Evolutionary conservation across 2,797 vertebrate genomes (phyloP).

Genomic region (Anguilla pacifica): DNA sequence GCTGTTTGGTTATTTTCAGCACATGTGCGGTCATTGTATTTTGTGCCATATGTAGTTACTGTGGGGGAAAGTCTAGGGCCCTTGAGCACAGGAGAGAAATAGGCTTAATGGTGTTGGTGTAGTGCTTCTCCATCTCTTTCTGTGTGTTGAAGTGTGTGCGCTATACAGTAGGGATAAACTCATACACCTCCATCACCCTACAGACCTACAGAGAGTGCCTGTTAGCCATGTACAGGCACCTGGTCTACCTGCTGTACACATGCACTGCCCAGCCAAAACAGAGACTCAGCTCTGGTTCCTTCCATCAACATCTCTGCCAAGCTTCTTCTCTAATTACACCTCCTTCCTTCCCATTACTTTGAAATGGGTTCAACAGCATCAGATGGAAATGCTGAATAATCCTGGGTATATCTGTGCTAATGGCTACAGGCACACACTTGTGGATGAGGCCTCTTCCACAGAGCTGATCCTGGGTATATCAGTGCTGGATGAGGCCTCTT

Average conservation of each 20-base stretch:
- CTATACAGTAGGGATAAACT: neutral
- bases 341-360: neutral
- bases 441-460: neutral
- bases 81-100: conserved; percentile 30
- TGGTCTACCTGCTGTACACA: neutral
- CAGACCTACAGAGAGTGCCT: neutral
- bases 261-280: neutral
- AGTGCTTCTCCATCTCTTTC: conserved; percentile 50
- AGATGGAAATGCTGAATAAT: neutral
- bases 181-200: neutral
- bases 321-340: neutral
- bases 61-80: neutral
- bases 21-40: conserved; percentile 33
- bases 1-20: conserved; percentile 35
- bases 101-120: conserved; percentile 51
- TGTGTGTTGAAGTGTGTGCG: neutral
- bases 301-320: too few relatives aligned
- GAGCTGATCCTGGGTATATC: neutral
- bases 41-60: conserved; percentile 22
- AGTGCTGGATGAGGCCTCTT: neutral
- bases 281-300: neutral
- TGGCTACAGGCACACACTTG: neutral
- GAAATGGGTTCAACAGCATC: neutral
- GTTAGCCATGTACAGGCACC: neutral
- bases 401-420: neutral